Percentiles rank a stretch among this genome's conserved stretches.
Conservation (phyloP, 2,888 invertebrate genomes). For the Rhopalosiphum nymphaeae region DNA sequence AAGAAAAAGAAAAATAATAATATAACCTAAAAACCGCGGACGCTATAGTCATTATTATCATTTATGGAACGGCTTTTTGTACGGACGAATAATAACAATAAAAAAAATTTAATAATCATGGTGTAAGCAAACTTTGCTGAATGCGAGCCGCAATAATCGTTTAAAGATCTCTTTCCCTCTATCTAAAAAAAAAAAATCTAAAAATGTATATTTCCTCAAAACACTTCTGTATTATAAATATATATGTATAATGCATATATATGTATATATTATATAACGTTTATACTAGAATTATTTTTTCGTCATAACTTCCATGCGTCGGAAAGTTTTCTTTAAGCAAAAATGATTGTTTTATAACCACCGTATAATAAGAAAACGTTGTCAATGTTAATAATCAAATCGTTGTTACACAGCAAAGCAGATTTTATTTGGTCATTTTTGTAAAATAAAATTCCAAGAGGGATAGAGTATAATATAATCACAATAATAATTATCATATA, state of each 20-base stretch:
- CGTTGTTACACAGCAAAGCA: not conserved
- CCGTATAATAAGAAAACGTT: not conserved
- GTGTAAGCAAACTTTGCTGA: slow-evolving; percentile 29
- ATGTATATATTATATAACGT: not conserved
- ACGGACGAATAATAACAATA: slow-evolving; percentile 22
- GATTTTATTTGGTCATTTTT: not conserved
- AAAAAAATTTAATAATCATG: slow-evolving; percentile 48
- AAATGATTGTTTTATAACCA: not conserved
- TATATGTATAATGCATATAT: not conserved
- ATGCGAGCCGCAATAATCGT: slow-evolving; percentile 5
- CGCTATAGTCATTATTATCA: slow-evolving; percentile 18
- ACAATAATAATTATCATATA: not conserved
- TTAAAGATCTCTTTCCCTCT: not conserved
- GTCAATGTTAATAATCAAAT: not conserved
- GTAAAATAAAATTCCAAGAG: not conserved
- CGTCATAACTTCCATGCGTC: not conserved
- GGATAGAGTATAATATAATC: not conserved
- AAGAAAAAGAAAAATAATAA: slow-evolving; percentile 36
- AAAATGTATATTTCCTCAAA: slow-evolving; percentile 24
- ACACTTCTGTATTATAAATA: not conserved
- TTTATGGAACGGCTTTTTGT: slow-evolving; percentile 33
- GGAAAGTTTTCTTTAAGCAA: not conserved
- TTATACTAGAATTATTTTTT: slow-evolving; percentile 18
- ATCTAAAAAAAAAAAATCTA: not conserved
- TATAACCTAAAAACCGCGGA: slow-evolving; percentile 8